These are phyloP conservation scores for Bombus ignitus DNA, from an alignment of 1,140 invertebrate genomes.

Conservation along the genomic window DNA sequence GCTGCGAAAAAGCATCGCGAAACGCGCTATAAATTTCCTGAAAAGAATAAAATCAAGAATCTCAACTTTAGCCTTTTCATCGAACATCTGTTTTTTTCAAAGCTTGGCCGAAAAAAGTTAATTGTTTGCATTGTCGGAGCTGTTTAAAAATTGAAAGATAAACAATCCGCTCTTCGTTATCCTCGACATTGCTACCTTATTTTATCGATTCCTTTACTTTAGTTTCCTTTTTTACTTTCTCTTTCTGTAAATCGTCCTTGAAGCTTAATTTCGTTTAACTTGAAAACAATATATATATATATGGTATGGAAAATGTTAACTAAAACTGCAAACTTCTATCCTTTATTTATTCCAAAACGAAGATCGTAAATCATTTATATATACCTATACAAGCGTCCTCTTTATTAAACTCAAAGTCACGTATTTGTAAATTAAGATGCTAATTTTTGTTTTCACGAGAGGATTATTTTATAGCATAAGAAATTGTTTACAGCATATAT, in stretches of 20 bases:
- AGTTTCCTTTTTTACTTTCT: not conserved
- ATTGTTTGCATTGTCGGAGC: not conserved
- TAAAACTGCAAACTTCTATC: not conserved
- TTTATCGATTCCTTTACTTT: not conserved
- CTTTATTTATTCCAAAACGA: not conserved
- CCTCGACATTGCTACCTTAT: not conserved
- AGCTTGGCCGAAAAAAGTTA: not conserved
- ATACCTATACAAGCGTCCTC: too few species aligned
- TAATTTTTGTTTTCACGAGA: not conserved
- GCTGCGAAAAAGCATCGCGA: not conserved
- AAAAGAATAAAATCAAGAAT: not conserved
- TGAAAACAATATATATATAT: too few species aligned
- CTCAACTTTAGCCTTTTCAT: not conserved
- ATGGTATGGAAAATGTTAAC: too few species aligned
- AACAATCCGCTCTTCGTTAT: not conserved
- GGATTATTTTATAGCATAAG: not conserved
- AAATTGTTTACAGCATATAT: not conserved
- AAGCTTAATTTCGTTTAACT: too few species aligned
- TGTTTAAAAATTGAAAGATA: not conserved
- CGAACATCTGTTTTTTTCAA: too few species aligned
- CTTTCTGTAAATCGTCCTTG: not conserved
- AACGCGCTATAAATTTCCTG: not conserved
- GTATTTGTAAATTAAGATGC: not conserved
- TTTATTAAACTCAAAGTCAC: not conserved
- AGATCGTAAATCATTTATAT: too few species aligned